These are phyloP conservation scores for Tenthredo distinguenda DNA, from an alignment of 2,888 invertebrate genomes.

Conservation along the genomic window DNA sequence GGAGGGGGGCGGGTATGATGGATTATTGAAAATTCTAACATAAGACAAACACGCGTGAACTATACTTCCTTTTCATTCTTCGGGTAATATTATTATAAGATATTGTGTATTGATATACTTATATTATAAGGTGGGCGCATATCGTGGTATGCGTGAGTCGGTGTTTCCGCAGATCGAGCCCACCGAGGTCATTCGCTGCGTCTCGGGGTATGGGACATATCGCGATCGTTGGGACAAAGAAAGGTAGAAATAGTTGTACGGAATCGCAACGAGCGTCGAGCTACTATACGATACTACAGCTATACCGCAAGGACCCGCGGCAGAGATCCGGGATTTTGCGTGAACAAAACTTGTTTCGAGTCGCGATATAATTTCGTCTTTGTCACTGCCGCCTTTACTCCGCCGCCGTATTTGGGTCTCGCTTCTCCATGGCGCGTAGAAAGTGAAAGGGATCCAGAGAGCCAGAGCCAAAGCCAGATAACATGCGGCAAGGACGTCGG, in stretches of 20 bases:
- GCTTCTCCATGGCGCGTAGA: conserved; percentile 58
- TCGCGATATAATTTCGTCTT: conserved; percentile 7
- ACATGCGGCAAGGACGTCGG: conserved; percentile 78
- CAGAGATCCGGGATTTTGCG: conserved; percentile 31
- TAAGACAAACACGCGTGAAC: neutral
- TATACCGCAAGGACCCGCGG: neutral
- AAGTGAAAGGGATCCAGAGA: conserved; percentile 75
- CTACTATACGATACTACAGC: neutral
- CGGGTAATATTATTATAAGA: neutral
- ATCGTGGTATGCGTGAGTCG: neutral
- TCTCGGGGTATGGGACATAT: neutral
- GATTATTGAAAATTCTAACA: neutral
- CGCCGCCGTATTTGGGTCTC: neutral
- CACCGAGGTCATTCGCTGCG: neutral
- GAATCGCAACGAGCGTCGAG: neutral
- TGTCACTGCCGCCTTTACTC: neutral
- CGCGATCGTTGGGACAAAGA: conserved; percentile 8
- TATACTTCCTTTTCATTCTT: neutral
- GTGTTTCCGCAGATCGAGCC: neutral
- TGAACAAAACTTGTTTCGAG: conserved; percentile 20
- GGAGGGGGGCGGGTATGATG: neutral
- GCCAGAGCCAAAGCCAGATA: conserved; percentile 66
- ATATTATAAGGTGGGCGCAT: too few relatives aligned
- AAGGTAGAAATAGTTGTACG: neutral
- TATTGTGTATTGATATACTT: neutral